Percentiles rank a stretch among this genome's conserved stretches.
These are phyloP conservation scores for Parasteatoda tepidariorum DNA, from an alignment of 1,140 invertebrate species.

Conservation along the genomic window DNA sequence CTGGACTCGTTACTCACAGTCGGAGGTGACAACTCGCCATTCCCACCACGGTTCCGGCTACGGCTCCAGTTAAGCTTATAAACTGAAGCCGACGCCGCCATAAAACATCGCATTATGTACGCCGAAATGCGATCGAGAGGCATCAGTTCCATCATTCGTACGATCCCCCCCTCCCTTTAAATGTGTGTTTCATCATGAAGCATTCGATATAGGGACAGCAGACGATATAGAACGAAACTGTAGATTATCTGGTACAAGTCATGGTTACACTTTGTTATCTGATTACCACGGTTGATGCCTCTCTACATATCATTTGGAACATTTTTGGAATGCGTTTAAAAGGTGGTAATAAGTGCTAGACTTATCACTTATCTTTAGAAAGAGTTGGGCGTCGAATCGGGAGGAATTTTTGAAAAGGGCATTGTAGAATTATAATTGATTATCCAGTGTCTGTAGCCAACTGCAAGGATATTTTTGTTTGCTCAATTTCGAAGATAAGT, in stretches of 20 bases:
- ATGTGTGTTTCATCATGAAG: not conserved
- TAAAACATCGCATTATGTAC: constrained; percentile 48
- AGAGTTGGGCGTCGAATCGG: not conserved
- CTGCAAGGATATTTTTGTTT: too few species aligned
- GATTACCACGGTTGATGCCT: not conserved
- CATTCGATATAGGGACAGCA: not conserved
- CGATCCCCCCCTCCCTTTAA: not conserved
- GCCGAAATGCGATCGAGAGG: not conserved
- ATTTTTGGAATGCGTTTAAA: not conserved
- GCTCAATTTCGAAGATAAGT: too few species aligned
- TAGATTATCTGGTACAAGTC: too few species aligned
- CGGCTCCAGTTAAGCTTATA: not conserved
- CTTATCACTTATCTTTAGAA: not conserved
- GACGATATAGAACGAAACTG: too few species aligned
- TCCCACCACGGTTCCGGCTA: constrained; percentile 21
- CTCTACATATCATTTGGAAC: not conserved
- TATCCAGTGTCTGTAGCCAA: too few species aligned
- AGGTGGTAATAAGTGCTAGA: not conserved
- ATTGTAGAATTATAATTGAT: too few species aligned
- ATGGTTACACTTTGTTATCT: not conserved
- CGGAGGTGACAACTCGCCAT: constrained; percentile 44
- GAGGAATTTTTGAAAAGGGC: too few species aligned
- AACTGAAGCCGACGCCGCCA: constrained; percentile 17
- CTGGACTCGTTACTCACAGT: constrained; percentile 59
- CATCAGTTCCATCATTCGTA: not conserved